Evolutionary conservation across 2,888 invertebrate genomes (phyloP).

Genomic region (Pollenia labialis): DNA sequence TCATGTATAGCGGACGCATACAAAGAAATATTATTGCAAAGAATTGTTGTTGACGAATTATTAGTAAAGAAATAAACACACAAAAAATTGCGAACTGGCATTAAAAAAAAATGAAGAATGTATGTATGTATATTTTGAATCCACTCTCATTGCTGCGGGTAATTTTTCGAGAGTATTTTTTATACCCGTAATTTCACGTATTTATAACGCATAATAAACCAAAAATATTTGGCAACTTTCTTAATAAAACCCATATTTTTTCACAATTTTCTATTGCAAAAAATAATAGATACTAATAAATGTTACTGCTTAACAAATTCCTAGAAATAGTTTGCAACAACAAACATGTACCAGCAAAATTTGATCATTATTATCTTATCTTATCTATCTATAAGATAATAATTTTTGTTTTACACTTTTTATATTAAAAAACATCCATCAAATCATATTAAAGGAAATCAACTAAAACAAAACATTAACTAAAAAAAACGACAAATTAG

Average conservation of each 20-base stretch:
- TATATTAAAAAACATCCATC: conserved; percentile 54
- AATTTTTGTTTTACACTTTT: conserved; percentile 60
- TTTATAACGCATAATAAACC: no score
- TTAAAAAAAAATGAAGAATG: no score
- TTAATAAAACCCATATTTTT: not conserved
- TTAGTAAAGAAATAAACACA: no score
- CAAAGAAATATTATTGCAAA: no score
- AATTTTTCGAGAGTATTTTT: no score
- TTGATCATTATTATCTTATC: conserved; percentile 57
- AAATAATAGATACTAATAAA: not conserved
- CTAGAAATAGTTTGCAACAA: conserved; percentile 6
- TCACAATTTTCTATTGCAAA: not conserved
- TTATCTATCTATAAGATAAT: conserved; percentile 54
- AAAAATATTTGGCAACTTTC: no score
- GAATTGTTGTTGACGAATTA: no score
- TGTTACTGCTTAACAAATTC: conserved; percentile 10
- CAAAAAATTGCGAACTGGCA: no score
- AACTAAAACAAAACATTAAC: conserved; percentile 42
- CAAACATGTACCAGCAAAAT: not conserved
- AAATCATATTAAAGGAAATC: conserved; percentile 56
- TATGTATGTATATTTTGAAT: no score
- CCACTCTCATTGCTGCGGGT: no score
- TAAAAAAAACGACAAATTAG: not conserved
- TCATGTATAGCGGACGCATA: no score
- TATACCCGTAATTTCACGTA: no score